Percentiles rank a stretch among this genome's conserved stretches.
Conservation (phyloP, 2,797 vertebrate genomes). For the Graptemys geographica region DNA sequence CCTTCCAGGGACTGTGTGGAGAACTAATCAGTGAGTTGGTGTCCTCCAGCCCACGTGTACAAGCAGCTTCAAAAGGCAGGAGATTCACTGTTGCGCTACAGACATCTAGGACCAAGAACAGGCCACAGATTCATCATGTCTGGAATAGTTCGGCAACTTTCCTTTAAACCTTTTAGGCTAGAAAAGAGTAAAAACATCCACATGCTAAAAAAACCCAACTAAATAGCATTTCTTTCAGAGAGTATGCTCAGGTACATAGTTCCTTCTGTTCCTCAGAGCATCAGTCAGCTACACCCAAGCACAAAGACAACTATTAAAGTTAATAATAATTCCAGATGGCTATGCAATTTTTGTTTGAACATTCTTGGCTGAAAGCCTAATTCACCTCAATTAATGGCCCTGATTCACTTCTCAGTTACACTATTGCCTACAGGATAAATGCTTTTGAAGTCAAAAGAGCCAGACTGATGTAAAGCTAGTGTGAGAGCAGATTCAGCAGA, state of each 20-base stretch:
- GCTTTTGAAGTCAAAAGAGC: not conserved
- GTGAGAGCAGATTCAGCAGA: not conserved
- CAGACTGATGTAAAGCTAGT: not conserved
- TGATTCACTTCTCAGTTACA: not conserved
- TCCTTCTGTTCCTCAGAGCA: not conserved
- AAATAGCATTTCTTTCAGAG: not conserved
- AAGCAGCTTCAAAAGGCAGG: not conserved
- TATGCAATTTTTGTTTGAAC: not conserved
- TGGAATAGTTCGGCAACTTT: not conserved
- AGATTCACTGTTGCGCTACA: not conserved
- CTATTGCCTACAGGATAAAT: not conserved
- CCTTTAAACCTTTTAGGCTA: not conserved
- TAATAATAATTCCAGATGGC: conserved; percentile 1
- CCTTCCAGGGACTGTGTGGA: not conserved
- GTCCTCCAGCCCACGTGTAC: not conserved
- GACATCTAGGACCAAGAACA: not conserved
- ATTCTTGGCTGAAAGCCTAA: not conserved
- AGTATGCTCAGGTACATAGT: not conserved
- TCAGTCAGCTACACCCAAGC: not conserved
- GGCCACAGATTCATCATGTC: not conserved
- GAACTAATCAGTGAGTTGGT: not conserved
- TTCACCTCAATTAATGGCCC: not conserved
- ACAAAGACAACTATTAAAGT: not conserved
- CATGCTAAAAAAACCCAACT: not conserved
- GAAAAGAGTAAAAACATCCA: not conserved